These are phyloP conservation scores for Drosophila hamatofila DNA, from an alignment of 2,888 invertebrate genomes.

Conservation along the genomic window DNA sequence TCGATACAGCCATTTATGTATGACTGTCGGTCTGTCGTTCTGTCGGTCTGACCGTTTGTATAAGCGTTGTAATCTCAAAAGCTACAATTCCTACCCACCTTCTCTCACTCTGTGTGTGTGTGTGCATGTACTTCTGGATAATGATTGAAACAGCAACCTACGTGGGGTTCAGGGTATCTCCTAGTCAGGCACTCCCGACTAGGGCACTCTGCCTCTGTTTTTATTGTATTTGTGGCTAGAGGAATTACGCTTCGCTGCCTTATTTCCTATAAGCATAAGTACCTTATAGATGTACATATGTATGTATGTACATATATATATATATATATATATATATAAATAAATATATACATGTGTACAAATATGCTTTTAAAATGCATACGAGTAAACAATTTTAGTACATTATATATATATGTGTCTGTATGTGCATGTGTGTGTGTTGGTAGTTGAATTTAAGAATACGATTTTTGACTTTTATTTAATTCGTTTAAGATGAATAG, in stretches of 20 bases:
- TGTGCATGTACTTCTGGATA: neutral
- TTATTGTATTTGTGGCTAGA: constrained; percentile 53
- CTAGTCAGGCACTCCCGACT: neutral
- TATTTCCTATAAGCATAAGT: constrained; percentile 51
- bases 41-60: no score
- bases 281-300: neutral
- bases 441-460: no score
- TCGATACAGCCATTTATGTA: no score
- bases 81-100: no score
- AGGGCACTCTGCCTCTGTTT: neutral
- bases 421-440: neutral
- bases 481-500: no score
- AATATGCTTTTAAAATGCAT: neutral
- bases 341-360: neutral
- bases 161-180: neutral
- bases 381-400: no score
- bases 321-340: neutral
- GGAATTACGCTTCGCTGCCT: constrained; percentile 66
- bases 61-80: no score
- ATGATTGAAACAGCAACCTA: neutral
- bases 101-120: no score
- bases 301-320: neutral
- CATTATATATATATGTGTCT: no score
- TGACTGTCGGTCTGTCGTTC: no score
- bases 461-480: no score